Percentiles rank a stretch among this genome's conserved stretches.
These are phyloP conservation scores for Cantharis lateralis DNA, from an alignment of 2,888 invertebrate species.

Conservation along the genomic window DNA sequence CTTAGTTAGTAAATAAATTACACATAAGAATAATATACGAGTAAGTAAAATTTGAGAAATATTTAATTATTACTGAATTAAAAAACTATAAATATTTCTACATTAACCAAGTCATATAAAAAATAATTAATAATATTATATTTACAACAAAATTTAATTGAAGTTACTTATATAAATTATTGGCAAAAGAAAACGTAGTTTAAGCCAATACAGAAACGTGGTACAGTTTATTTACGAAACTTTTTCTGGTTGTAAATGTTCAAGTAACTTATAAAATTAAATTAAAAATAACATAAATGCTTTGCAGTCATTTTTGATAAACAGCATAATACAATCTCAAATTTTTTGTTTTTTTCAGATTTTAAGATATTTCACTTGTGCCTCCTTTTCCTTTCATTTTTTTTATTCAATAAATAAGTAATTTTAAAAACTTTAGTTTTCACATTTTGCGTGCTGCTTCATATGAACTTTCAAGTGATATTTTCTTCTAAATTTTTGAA, in stretches of 20 bases:
- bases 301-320: too few species aligned
- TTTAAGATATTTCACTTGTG: neutral
- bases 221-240: neutral
- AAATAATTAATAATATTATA: neutral
- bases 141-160: neutral
- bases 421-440: neutral
- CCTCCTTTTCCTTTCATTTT: neutral
- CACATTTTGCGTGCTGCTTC: slow-evolving; percentile 32
- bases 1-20: neutral
- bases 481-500: slow-evolving; percentile 37
- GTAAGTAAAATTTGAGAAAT: neutral
- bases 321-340: too few species aligned
- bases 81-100: neutral
- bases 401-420: neutral
- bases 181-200: neutral
- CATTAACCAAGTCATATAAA: neutral
- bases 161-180: neutral
- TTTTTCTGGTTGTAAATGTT: neutral
- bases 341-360: neutral
- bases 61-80: neutral
- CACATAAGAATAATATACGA: neutral
- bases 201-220: neutral
- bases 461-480: slow-evolving; percentile 40
- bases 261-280: too few species aligned
- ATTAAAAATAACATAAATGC: too few species aligned